These are phyloP conservation scores for Philereme transversata DNA, from an alignment of 2,888 invertebrate genomes.

Conservation along the genomic window DNA sequence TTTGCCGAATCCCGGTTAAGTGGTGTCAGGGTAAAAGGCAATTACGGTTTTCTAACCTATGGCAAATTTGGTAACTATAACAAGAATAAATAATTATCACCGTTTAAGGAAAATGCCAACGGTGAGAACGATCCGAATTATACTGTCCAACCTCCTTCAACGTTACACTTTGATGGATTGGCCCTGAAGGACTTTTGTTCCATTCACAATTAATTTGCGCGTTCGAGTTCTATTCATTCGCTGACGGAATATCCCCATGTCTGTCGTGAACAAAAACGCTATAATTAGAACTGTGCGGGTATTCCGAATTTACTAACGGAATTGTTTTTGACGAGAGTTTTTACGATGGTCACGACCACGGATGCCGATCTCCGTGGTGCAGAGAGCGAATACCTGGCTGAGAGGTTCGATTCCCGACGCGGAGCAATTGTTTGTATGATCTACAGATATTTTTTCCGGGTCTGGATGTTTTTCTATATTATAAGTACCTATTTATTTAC, in stretches of 20 bases:
- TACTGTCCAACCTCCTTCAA: slow-evolving; percentile 58
- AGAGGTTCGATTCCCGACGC: too few species aligned
- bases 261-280: slow-evolving; percentile 12
- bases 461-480: too few species aligned
- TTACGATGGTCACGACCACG: too few species aligned
- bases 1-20: too few species aligned
- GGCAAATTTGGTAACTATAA: slow-evolving; percentile 22
- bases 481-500: too few species aligned
- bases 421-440: too few species aligned
- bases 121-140: slow-evolving; percentile 47
- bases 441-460: too few species aligned
- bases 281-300: slow-evolving; percentile 4
- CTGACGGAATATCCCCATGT: slow-evolving; percentile 14
- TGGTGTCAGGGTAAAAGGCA: too few species aligned
- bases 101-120: slow-evolving; percentile 32
- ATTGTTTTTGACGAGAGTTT: too few species aligned
- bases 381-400: too few species aligned
- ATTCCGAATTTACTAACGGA: not conserved
- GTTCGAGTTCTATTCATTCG: slow-evolving; percentile 45
- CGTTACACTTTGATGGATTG: slow-evolving; percentile 57
- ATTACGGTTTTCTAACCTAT: too few species aligned
- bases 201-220: slow-evolving; percentile 62
- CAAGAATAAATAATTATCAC: slow-evolving; percentile 38
- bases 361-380: too few species aligned
- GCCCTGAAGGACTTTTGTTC: slow-evolving; percentile 61